These are phyloP conservation scores for Chrysochloris asiatica DNA, from an alignment of 2,113 vertebrate genomes.

Conservation along the genomic window DNA sequence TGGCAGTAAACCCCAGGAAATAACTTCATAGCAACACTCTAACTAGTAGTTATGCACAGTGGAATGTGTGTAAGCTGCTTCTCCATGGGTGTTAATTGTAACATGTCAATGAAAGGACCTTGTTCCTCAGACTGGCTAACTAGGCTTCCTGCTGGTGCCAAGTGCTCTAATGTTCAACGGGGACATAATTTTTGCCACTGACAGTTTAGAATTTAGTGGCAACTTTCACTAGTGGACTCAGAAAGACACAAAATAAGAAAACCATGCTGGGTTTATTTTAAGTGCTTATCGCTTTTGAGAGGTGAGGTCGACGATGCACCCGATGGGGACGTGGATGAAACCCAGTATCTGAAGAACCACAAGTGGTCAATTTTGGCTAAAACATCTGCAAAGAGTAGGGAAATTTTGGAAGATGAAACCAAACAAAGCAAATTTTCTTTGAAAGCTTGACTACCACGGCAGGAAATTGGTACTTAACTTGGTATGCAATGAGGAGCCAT, in stretches of 20 bases:
- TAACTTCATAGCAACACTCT: slow-evolving; percentile 49
- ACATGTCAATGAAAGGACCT: slow-evolving; percentile 59
- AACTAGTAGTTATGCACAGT: slow-evolving; percentile 54
- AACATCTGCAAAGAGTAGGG: background rate
- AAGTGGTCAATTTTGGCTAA: slow-evolving; percentile 7
- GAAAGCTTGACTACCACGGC: background rate
- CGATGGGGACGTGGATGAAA: slow-evolving; percentile 39
- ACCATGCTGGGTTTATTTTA: slow-evolving; percentile 50
- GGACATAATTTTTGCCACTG: slow-evolving; percentile 63
- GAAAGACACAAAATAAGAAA: slow-evolving; percentile 59
- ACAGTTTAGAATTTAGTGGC: slow-evolving; percentile 48
- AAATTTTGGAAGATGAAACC: background rate
- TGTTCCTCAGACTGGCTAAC: slow-evolving; percentile 36
- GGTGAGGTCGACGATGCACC: background rate
- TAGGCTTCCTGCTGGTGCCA: slow-evolving; percentile 45
- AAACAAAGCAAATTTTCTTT: background rate
- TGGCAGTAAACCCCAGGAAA: slow-evolving; percentile 51
- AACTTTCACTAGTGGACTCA: slow-evolving; percentile 39
- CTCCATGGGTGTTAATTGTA: slow-evolving; percentile 64
- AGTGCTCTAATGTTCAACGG: slow-evolving; percentile 43
- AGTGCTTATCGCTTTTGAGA: background rate
- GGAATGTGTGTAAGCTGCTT: slow-evolving; percentile 53
- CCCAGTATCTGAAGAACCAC: slow-evolving; percentile 31
- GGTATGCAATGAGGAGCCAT: background rate
- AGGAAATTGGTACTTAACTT: slow-evolving; percentile 40